Percentiles rank a stretch among this genome's conserved stretches.
These are phyloP conservation scores for Cantharis rustica DNA, from an alignment of 2,888 invertebrate species.

Conservation along the genomic window DNA sequence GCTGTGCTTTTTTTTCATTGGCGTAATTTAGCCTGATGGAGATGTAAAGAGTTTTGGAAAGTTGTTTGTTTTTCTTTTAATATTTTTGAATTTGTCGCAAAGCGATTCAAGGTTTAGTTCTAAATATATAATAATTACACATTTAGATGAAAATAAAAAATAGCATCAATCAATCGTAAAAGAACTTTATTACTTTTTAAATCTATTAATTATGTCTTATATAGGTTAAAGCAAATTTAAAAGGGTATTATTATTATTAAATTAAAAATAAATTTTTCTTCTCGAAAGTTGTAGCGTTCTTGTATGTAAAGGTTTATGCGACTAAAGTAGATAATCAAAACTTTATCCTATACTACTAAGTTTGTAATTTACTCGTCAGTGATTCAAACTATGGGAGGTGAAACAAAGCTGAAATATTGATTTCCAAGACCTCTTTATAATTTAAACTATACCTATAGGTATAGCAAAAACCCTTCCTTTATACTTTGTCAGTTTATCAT, in stretches of 20 bases:
- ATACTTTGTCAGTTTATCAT: not conserved
- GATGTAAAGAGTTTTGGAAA: too few species aligned
- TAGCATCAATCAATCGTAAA: too few species aligned
- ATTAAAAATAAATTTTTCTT: not conserved
- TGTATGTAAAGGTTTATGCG: not conserved
- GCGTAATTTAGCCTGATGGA: too few species aligned
- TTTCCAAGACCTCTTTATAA: not conserved
- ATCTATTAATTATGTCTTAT: too few species aligned
- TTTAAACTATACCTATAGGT: not conserved
- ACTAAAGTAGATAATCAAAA: not conserved
- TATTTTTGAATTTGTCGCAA: too few species aligned
- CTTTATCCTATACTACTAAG: not conserved
- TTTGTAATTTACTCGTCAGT: not conserved
- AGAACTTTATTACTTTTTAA: too few species aligned
- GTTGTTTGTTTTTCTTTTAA: too few species aligned
- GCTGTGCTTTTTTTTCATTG: too few species aligned
- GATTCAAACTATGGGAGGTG: not conserved
- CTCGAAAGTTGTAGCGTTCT: not conserved
- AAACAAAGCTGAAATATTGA: not conserved
- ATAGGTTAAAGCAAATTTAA: too few species aligned
- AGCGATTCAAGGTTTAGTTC: too few species aligned
- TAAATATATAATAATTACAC: too few species aligned
- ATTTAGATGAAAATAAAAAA: too few species aligned
- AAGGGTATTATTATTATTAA: not conserved
- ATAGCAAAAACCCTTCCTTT: not conserved